Conservation (phyloP, 2,113 vertebrate genomes). For the Pogonocichla stellata region DNA sequence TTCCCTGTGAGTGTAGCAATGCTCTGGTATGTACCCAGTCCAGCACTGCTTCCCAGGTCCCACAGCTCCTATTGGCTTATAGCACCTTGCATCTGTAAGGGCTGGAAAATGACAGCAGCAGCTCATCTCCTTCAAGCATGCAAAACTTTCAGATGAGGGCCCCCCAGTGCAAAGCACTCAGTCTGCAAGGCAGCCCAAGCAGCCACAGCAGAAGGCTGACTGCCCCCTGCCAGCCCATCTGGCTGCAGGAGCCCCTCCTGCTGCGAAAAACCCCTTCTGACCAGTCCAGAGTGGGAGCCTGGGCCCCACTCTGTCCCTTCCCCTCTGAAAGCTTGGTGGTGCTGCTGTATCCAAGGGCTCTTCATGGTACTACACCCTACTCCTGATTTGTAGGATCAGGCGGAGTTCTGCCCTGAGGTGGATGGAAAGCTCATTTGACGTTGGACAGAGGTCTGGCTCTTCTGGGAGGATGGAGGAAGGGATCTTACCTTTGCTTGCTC, state of each 20-base stretch:
- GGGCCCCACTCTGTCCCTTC: not conserved
- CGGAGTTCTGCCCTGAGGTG: not conserved
- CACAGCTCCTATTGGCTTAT: not conserved
- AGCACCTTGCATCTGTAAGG: not conserved
- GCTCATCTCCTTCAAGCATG: not conserved
- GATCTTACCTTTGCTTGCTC: not conserved
- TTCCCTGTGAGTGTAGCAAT: accelerated
- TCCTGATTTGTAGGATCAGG: not conserved
- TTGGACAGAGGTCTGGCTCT: not conserved
- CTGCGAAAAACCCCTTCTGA: not conserved
- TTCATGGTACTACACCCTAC: not conserved
- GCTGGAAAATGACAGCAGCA: not conserved
- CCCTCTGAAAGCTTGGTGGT: not conserved
- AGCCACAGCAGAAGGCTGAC: not conserved
- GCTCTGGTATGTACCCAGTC: not conserved
- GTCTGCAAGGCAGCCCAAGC: not conserved
- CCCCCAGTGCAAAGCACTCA: not conserved
- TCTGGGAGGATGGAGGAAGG: not conserved
- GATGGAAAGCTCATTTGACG: accelerated
- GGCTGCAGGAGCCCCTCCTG: not conserved
- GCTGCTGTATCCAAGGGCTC: not conserved
- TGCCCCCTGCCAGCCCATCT: not conserved
- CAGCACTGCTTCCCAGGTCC: not conserved
- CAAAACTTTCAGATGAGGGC: not conserved
- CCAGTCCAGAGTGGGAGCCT: not conserved